phyloP scores from a whole-genome alignment of 2,113 vertebrate species.

The Pollimyrus isidori region DNA sequence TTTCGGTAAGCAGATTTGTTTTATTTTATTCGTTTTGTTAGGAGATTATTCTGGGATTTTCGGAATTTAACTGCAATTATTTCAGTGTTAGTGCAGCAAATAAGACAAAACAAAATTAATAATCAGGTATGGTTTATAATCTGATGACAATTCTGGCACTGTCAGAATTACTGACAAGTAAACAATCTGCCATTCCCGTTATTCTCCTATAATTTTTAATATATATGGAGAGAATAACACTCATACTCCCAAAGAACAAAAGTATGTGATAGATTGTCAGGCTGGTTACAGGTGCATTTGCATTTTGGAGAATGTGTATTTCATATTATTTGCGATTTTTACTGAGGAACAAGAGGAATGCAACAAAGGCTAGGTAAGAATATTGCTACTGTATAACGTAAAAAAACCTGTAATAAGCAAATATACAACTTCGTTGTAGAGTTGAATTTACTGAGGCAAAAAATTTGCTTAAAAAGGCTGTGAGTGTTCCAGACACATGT shows the following conservation, averaged over 20 bases:
- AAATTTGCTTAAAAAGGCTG: background rate
- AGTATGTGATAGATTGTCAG: background rate
- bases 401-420: constrained; percentile 49
- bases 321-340: constrained; percentile 43
- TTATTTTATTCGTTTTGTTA: background rate
- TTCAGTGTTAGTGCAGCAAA: background rate
- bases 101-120: background rate
- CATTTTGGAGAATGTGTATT: background rate
- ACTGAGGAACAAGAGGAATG: constrained; percentile 43
- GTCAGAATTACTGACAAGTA: background rate
- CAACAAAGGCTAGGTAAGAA: constrained; percentile 53
- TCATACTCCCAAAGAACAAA: background rate
- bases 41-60: background rate
- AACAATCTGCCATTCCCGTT: too few relatives aligned
- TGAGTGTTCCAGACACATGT: background rate
- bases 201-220: too few relatives aligned
- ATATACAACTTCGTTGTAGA: constrained; percentile 4
- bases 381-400: constrained; percentile 45
- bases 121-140: background rate
- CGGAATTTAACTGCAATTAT: background rate
- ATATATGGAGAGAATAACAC: too few relatives aligned
- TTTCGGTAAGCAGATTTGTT: background rate
- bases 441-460: background rate
- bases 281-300: background rate
- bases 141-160: background rate